Base-by-base conservation (phyloP, 2,797 vertebrate genomes). In the Phrynocephalus forsythii region DNA sequence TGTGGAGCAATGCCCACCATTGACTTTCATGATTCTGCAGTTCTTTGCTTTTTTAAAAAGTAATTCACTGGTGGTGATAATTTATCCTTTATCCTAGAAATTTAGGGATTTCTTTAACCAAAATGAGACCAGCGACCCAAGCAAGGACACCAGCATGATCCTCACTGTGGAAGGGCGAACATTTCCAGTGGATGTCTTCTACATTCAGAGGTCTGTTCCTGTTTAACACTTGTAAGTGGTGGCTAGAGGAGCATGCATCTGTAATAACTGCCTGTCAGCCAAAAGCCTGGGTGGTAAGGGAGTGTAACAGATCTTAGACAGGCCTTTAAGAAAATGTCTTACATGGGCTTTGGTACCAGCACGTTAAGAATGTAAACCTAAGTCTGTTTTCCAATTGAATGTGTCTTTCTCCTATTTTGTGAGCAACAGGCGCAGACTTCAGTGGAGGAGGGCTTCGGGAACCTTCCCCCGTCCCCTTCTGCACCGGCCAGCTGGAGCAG, bases 51-150 rank as follows among this genome's bases (percentile, higher is more conserved):
- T 2, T 1, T 6, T 88, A 87, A 30, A 63, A 63, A 63, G 38
- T 63, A 63, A 63, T 63, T 18, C 48, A 6, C 9, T 9, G 26
- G 20, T 80, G 48, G 20, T 86, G 60, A 84, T 85, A 87, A 90
- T 3, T 67, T 89, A 86, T 83, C 63, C 84, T 92, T 91, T 89
- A 78, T 87, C 89, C 30, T 92, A 99, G 99, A 99, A 99, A 98
- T 99, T 99, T 95, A 98, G 97, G 16, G 97, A 98, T 94, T 99
- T 99, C 97, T 99, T 99, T 95, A 99, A 99, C 95, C 97, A 98
- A 89, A 99, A 99, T 4, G 98, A 99, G 75, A 97, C 98, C 0
- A 97, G 95, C 71, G 99, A 99, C 93, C 97, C 98, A 78, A 97
- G 94, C 94, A 98, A 98, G 95, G 99, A 99, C 94, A 99, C 99